Conservation (phyloP, 1,140 invertebrate genomes). For the Lutraria rhynchaena region DNA sequence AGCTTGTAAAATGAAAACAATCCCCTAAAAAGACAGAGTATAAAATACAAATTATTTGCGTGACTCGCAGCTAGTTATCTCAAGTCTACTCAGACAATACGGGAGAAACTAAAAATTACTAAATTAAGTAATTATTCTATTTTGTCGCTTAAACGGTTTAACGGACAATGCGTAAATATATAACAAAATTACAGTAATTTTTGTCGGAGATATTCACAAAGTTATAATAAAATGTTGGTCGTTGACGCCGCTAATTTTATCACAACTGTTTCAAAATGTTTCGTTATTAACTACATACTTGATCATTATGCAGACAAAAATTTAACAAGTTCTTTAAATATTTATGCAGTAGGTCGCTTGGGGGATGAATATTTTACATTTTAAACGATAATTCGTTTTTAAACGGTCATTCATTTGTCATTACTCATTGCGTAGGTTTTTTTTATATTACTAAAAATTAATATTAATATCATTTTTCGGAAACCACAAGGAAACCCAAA, state of each 20-base stretch:
- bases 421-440: too few relatives aligned
- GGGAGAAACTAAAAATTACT: constrained; percentile 49
- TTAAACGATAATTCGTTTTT: constrained; percentile 46
- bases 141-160: constrained; percentile 48
- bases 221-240: constrained; percentile 13
- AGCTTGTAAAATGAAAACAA: neutral
- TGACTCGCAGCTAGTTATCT: constrained; percentile 28
- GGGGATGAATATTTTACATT: constrained; percentile 42
- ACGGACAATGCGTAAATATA: constrained; percentile 49
- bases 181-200: constrained; percentile 55
- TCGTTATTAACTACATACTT: constrained; percentile 23
- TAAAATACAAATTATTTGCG: neutral
- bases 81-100: constrained; percentile 33
- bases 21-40: neutral
- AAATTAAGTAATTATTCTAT: constrained; percentile 52
- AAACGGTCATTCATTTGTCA: constrained; percentile 25
- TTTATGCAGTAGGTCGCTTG: constrained; percentile 20
- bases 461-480: too few relatives aligned
- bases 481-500: too few relatives aligned
- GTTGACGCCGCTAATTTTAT: constrained; percentile 17
- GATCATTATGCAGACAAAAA: constrained; percentile 39
- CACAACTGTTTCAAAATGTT: neutral
- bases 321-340: constrained; percentile 13
- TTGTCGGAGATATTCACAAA: constrained; percentile 10
- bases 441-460: too few relatives aligned